Evolutionary conservation across 1,140 invertebrate species (phyloP), one percentile per base, ranked within the genome.

Genomic region (Leguminivora glycinivorella): DNA sequence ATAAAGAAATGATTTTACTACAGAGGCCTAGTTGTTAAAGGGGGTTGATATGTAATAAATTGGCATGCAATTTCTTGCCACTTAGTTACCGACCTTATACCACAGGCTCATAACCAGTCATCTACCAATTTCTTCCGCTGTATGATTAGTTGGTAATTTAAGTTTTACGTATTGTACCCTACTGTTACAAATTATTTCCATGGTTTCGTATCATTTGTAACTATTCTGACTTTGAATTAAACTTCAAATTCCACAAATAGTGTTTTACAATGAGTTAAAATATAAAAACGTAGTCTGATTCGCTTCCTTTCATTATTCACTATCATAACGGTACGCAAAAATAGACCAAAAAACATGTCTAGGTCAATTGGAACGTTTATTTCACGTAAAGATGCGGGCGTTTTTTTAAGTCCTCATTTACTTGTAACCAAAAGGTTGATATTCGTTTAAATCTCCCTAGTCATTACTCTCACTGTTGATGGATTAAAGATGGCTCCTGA

Each of bases 401-500:
- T 38, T 14, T 2, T 34, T 38, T 38, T 38, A 34, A 12, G 2
- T 14, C 10, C 4, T 38, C 34, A 0, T 2, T 38, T 12, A 6
- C 14, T 38, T 12, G 34, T 12, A 14, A 38, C 10, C 34, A 38
- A 38, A 38, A 38, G 34, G 10, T 38, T 22, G 17, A 52, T 2
- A 5, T 52, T 52, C 22, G 47, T 10, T 22, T 9, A 9, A 22
- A 52, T 52, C 19, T 10, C 7, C 19, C 17, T 22, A 10, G 19
- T 22, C 47, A 52, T 52, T 17, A 52, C 17, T 52, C 47, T 22
- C 17, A 22, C 19, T 17, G n/a, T 52, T 22, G 47, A 52, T 52
- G 7, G 47, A 52, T 52, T 52, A 22, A 52, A 52, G 47, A 52
- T 52, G 47, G 47, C 17, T 22, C 47, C 14, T 63, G 58, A 63